Percentiles rank a stretch among this genome's conserved stretches.
Conservation (phyloP, 2,888 invertebrate genomes). For the Leucozona laternaria region DNA sequence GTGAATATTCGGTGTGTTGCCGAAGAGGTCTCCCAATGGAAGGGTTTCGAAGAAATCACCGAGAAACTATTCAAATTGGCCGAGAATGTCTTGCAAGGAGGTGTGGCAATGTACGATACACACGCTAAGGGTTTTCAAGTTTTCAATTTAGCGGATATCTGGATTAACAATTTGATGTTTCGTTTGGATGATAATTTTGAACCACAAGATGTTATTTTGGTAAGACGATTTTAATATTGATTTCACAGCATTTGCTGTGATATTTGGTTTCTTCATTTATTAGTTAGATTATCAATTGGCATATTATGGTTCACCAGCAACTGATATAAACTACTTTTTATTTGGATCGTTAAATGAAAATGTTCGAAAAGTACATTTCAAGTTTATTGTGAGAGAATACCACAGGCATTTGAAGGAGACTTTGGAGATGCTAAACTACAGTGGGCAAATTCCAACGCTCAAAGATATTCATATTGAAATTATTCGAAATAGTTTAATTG, state of each 20-base stretch:
- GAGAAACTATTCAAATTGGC: conserved; percentile 82
- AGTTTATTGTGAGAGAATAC: conserved; percentile 81
- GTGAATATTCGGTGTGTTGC: conserved; percentile 82
- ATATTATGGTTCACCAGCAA: conserved; percentile 82
- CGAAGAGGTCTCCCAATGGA: conserved; percentile 81
- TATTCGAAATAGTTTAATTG: conserved; percentile 81
- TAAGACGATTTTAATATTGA: conserved; percentile 69
- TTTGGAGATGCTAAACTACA: conserved; percentile 80
- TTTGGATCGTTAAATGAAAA: conserved; percentile 82
- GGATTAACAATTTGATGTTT: conserved; percentile 83
- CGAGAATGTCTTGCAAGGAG: conserved; percentile 80
- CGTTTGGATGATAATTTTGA: conserved; percentile 80
- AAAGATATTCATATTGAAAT: conserved; percentile 82
- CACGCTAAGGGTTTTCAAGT: conserved; percentile 80
- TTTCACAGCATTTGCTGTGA: neutral
- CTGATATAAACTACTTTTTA: conserved; percentile 82
- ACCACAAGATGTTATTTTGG: conserved; percentile 81
- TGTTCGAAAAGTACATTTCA: conserved; percentile 81
- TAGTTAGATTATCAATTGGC: conserved; percentile 83
- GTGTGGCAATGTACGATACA: conserved; percentile 80
- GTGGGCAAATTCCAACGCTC: conserved; percentile 80
- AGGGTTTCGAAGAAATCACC: conserved; percentile 81
- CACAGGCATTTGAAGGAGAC: conserved; percentile 80
- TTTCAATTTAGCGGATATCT: conserved; percentile 82
- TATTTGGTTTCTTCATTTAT: neutral